Conservation (phyloP, 2,888 invertebrate species). For the Eugnorisma glareosa region DNA sequence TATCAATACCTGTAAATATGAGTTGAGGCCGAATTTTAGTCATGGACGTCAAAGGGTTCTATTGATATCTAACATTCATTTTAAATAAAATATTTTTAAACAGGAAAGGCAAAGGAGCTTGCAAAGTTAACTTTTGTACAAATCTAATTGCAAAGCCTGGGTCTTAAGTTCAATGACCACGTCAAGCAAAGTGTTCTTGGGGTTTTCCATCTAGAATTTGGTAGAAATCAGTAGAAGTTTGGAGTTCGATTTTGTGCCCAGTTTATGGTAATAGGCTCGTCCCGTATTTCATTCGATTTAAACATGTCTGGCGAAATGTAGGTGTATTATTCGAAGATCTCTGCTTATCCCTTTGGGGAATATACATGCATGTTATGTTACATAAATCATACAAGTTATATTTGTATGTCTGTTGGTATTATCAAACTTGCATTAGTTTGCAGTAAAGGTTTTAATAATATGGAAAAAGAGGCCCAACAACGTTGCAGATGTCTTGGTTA, state of each 20-base stretch:
- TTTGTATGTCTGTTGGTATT: not conserved
- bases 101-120: not conserved
- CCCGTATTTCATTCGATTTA: not conserved
- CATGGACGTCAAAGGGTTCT: not conserved
- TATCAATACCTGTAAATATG: not conserved
- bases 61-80: not conserved
- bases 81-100: not conserved
- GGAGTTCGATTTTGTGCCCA: not conserved
- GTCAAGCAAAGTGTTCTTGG: not conserved
- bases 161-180: not conserved
- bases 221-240: not conserved
- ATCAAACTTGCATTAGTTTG: slow-evolving; percentile 48
- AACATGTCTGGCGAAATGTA: not conserved
- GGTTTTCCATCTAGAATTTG: not conserved
- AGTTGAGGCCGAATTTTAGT: not conserved
- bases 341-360: not conserved
- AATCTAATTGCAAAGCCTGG: not conserved
- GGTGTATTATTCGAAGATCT: not conserved
- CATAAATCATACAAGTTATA: slow-evolving; percentile 32
- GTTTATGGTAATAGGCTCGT: not conserved
- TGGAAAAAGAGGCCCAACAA: slow-evolving; percentile 2
- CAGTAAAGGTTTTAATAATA: slow-evolving; percentile 38
- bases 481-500: slow-evolving; percentile 13
- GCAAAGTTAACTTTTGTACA: not conserved
- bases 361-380: slow-evolving; percentile 11